Conservation (phyloP, 2,113 vertebrate species). For the Heliornis fulica region DNA sequence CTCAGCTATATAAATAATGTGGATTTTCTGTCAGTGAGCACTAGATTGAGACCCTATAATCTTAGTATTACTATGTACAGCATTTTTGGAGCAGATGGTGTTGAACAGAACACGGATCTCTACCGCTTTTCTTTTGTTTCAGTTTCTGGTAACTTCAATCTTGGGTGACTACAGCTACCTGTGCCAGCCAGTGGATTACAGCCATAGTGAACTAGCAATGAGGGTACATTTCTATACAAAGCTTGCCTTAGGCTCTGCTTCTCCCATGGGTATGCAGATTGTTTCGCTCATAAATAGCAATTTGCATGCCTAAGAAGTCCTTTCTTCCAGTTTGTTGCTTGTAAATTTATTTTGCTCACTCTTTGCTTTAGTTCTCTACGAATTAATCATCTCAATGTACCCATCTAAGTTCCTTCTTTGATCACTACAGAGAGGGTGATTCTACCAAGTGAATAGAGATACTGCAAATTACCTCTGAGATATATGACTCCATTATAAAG, state of each 20-base stretch:
- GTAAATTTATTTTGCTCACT: neutral
- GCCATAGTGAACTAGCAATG: constrained; percentile 51
- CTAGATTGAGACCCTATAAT: neutral
- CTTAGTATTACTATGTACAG: neutral
- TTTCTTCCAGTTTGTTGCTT: neutral
- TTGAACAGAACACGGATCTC: neutral
- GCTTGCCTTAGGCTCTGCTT: neutral
- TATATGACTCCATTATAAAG: neutral
- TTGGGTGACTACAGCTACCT: constrained; percentile 76
- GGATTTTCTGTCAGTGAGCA: neutral
- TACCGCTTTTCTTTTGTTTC: neutral
- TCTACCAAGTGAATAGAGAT: neutral
- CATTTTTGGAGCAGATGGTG: neutral
- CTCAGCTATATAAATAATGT: neutral
- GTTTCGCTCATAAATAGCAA: neutral
- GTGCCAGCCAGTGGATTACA: constrained; percentile 75
- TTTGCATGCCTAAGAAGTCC: neutral
- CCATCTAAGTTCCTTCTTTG: neutral
- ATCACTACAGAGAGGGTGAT: neutral
- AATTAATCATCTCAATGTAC: neutral
- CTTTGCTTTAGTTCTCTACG: neutral
- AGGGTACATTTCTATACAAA: constrained; percentile 48
- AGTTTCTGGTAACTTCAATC: constrained; percentile 75
- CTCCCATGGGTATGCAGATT: neutral
- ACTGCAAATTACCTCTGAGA: neutral